Percentiles rank a stretch among this genome's conserved stretches.
Evolutionary conservation across 2,113 vertebrate genomes (phyloP).

Genomic region (Speoplatyrhinus poulsoni): DNA sequence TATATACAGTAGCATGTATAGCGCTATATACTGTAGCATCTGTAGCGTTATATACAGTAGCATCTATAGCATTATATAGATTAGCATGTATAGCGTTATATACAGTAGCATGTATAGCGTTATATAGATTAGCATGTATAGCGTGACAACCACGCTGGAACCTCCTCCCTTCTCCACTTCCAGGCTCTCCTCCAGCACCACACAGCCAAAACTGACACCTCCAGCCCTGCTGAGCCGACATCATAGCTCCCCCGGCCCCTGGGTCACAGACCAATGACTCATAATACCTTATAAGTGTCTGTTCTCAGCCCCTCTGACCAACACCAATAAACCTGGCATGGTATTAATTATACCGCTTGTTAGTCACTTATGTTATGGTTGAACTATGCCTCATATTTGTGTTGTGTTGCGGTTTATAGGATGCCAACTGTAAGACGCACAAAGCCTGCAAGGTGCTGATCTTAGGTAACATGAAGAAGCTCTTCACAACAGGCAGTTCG

Average conservation of each 20-base stretch:
- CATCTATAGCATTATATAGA: too few species aligned
- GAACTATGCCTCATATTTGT: neutral
- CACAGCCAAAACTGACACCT: slow-evolving; percentile 68
- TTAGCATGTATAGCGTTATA: too few species aligned
- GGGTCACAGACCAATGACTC: slow-evolving; percentile 40
- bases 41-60: too few species aligned
- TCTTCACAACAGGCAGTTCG: slow-evolving; percentile 86
- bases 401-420: slow-evolving; percentile 72
- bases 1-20: slow-evolving; percentile 2
- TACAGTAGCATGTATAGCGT: too few species aligned
- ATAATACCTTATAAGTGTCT: slow-evolving; percentile 9
- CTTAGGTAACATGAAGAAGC: slow-evolving; percentile 85
- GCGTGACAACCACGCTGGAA: slow-evolving; percentile 1
- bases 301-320: slow-evolving; percentile 6
- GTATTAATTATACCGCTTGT: neutral
- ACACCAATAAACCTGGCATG: neutral
- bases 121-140: slow-evolving; percentile 2
- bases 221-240: slow-evolving; percentile 2
- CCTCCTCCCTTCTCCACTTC: neutral
- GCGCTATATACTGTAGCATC: neutral
- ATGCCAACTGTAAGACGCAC: slow-evolving; percentile 82
- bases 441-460: slow-evolving; percentile 86
- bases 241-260: slow-evolving; percentile 40
- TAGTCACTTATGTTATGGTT: neutral
- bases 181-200: slow-evolving; percentile 54